These are phyloP conservation scores for Endomychus coccineus DNA, from an alignment of 2,888 invertebrate species.

Conservation along the genomic window DNA sequence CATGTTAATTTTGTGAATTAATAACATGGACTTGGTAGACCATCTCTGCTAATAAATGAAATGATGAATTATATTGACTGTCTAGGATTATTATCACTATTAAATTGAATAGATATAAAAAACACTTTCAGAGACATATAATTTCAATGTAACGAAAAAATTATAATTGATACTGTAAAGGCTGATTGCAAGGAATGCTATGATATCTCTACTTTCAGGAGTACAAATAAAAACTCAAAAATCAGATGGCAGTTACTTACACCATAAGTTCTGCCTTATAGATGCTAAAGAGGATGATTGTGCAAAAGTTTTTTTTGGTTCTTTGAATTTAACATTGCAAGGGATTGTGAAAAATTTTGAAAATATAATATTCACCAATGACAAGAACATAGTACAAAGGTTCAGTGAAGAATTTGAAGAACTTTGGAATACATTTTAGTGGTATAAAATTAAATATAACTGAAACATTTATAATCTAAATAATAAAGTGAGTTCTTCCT, in stretches of 20 bases:
- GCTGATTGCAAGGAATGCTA: slow-evolving; percentile 6
- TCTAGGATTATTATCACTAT: too few relatives aligned
- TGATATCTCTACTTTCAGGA: slow-evolving; percentile 46
- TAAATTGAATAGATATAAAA: too few relatives aligned
- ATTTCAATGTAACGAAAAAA: too few relatives aligned
- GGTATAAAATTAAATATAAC: too few relatives aligned
- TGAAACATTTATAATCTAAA: too few relatives aligned
- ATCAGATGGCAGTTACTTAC: slow-evolving; percentile 46
- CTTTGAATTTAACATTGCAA: slow-evolving; percentile 33
- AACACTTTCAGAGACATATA: too few relatives aligned
- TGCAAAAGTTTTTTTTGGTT: slow-evolving; percentile 34
- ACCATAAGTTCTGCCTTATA: slow-evolving; percentile 55
- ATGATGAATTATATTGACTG: too few relatives aligned
- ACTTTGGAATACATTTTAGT: slow-evolving; percentile 25
- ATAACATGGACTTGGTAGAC: too few relatives aligned
- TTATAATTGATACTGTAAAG: background rate
- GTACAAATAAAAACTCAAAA: slow-evolving; percentile 45
- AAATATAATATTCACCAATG: slow-evolving; percentile 30
- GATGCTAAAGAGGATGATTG: slow-evolving; percentile 26
- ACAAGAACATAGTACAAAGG: slow-evolving; percentile 26
- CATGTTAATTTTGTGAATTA: too few relatives aligned
- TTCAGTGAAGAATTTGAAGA: slow-evolving; percentile 33
- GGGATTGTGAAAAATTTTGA: slow-evolving; percentile 33
- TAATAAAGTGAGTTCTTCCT: slow-evolving; percentile 8
- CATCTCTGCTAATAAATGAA: too few relatives aligned